Base-by-base conservation (phyloP, 1,140 invertebrate species). In the Chymomyza costata region DNA sequence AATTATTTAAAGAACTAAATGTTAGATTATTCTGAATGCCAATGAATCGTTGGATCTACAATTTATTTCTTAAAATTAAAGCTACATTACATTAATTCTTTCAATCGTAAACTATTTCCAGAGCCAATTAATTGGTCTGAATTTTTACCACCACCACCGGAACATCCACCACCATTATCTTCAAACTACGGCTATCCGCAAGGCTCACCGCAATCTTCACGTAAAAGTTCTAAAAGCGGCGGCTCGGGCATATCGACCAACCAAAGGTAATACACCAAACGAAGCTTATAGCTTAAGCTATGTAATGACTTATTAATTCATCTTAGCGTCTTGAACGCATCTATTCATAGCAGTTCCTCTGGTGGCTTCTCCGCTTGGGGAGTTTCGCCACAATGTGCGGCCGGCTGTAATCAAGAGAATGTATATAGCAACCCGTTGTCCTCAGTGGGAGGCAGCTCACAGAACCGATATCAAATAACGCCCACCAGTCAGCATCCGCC, bases 81-180 rank as follows among this genome's bases (percentile, higher is more conserved):
- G 21, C 21, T 8, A 25, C 16, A 17, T 8, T 21, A 11, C 11
- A 16, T 32, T 83, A 85, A 13, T 81, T 86, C n/a, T n/a, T n/a
- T n/a, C n/a, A n/a, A n/a, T n/a, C n/a, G n/a, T n/a, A n/a, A n/a
- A n/a, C n/a, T n/a, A n/a, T n/a, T 25, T 25, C 8, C 8, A 64
- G 84, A 87, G 15, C 86, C 91, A 52, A 90, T 93, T 0, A 93
- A 93, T 83, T 93, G 92, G 92, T 91, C 90, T 11, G 92, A 94
- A 65, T 90, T 93, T 67, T 86, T 94, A 17, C 93, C 93, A 6
- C 93, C 93, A 34, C 93, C 93, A 1, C 93, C 93, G 0, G 91
- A 93, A 61, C 92, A 94, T 85, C 93, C 93, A 7, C 93, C 93
- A 2, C 92, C 92, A 32, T 73, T 76, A 18, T 78, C 84, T 25